These are phyloP conservation scores for Takifugu ocellatus DNA, from an alignment of 2,797 vertebrate species.

Conservation along the genomic window DNA sequence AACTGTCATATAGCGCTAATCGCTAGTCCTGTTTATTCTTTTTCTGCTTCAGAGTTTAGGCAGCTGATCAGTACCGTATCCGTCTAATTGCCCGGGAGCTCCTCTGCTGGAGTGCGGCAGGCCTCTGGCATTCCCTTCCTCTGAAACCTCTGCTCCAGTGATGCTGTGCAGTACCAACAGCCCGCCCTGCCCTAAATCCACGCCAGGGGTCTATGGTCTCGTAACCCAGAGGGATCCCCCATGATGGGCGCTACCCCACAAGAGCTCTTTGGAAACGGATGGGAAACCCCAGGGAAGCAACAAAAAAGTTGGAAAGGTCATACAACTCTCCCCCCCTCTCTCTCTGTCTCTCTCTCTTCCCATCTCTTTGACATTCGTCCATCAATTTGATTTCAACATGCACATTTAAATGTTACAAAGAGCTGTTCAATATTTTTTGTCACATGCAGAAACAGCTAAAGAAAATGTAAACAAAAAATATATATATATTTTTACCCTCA, in stretches of 20 bases:
- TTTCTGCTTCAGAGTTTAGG: constrained; percentile 32
- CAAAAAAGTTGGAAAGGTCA: constrained; percentile 64
- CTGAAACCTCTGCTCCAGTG: constrained; percentile 54
- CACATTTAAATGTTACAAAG: too few relatives aligned
- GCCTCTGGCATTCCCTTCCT: constrained; percentile 62
- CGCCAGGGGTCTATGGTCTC: constrained; percentile 60
- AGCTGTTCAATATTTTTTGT: too few relatives aligned
- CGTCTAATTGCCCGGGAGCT: constrained; percentile 63
- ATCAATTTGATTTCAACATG: too few relatives aligned
- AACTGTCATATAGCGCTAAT: constrained; percentile 38
- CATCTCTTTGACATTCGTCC: too few relatives aligned
- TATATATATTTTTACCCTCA: background rate
- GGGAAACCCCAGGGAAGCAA: constrained; percentile 55
- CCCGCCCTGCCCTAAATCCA: constrained; percentile 46
- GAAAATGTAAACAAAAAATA: too few relatives aligned
- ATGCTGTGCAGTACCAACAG: constrained; percentile 44
- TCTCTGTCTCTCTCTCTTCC: constrained; percentile 1
- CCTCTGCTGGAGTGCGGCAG: constrained; percentile 60
- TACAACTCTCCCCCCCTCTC: constrained; percentile 21
- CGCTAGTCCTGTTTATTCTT: constrained; percentile 20
- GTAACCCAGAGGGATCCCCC: constrained; percentile 63
- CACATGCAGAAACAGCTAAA: too few relatives aligned
- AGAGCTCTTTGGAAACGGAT: constrained; percentile 60
- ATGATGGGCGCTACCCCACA: constrained; percentile 51
- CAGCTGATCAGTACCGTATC: constrained; percentile 31